A percentile compares a stretch with the other conserved stretches of the same genome.
Evolutionary conservation across 2,113 vertebrate genomes (phyloP).

Genomic region (Cyphomyrus discorhynchus): DNA sequence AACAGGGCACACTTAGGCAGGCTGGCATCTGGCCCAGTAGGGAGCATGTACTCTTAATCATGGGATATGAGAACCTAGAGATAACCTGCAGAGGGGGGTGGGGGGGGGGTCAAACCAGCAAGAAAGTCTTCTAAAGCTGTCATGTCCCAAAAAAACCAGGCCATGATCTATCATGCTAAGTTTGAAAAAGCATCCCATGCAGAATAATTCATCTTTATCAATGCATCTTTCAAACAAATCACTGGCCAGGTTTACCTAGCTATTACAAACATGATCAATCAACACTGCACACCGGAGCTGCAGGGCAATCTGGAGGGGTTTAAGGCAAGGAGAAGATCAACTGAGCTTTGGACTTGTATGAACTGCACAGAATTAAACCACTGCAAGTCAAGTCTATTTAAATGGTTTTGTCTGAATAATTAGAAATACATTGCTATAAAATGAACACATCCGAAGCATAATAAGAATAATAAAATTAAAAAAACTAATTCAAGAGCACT

Average conservation of each 20-base stretch:
- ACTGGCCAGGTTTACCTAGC: constrained; percentile 21
- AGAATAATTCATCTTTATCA: constrained; percentile 25
- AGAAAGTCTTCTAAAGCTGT: neutral
- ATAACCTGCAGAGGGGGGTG: neutral
- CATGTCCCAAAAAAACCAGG: constrained; percentile 5
- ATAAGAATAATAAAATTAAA: neutral
- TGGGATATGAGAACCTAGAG: neutral
- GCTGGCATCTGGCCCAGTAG: neutral
- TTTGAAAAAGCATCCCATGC: constrained; percentile 12
- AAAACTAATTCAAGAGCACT: neutral
- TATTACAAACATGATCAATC: constrained; percentile 24
- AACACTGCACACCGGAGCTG: neutral
- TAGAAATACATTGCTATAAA: neutral
- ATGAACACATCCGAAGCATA: neutral
- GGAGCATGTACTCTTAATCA: neutral
- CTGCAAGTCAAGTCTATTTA: neutral
- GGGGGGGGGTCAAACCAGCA: neutral
- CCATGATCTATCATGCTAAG: constrained; percentile 7
- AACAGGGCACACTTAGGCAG: neutral
- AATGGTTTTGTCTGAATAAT: neutral
- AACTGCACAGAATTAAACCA: neutral
- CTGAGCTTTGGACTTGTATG: constrained; percentile 3
- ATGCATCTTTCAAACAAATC: constrained; percentile 25
- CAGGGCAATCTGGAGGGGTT: neutral
- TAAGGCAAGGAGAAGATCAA: neutral